Percentiles rank a stretch among this genome's conserved stretches.
Conservation (phyloP, 2,113 vertebrate species). For the Hippocampus barbouri region DNA sequence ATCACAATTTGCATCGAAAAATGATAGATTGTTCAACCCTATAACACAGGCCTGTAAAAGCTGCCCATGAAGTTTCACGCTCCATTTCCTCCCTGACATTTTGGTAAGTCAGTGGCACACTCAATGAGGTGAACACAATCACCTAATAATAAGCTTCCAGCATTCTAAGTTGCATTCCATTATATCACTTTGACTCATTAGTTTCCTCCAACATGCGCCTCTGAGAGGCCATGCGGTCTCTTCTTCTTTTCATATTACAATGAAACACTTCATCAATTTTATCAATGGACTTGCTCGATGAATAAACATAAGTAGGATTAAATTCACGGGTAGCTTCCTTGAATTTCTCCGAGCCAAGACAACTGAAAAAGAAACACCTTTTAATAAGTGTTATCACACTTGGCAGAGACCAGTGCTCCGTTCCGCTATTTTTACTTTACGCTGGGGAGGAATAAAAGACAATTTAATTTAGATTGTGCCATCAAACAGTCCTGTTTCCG, state of each 20-base stretch:
- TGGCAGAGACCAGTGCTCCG: not conserved
- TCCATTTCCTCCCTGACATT: not conserved
- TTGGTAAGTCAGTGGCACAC: slow-evolving; percentile 3
- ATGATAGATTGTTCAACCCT: not conserved
- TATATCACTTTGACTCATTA: slow-evolving; percentile 27
- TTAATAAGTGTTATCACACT: not conserved
- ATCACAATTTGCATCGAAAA: too few relatives aligned
- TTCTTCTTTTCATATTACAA: not conserved
- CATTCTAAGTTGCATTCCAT: slow-evolving; percentile 9
- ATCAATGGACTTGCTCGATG: not conserved
- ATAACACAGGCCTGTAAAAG: slow-evolving; percentile 1
- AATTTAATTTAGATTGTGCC: not conserved
- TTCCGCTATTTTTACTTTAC: not conserved
- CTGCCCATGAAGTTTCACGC: not conserved
- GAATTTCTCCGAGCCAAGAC: not conserved
- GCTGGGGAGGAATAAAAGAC: not conserved
- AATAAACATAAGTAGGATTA: not conserved
- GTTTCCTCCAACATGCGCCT: not conserved
- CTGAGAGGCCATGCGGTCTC: not conserved
- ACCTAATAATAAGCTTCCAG: slow-evolving; percentile 3
- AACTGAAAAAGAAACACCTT: not conserved
- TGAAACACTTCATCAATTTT: not conserved
- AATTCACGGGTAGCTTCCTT: not conserved
- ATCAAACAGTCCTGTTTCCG: not conserved
- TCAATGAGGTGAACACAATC: not conserved